A percentile compares a stretch with the other conserved stretches of the same genome.
Conservation (phyloP, 1,140 invertebrate species). For the Caenorhabditis inopinata region DNA sequence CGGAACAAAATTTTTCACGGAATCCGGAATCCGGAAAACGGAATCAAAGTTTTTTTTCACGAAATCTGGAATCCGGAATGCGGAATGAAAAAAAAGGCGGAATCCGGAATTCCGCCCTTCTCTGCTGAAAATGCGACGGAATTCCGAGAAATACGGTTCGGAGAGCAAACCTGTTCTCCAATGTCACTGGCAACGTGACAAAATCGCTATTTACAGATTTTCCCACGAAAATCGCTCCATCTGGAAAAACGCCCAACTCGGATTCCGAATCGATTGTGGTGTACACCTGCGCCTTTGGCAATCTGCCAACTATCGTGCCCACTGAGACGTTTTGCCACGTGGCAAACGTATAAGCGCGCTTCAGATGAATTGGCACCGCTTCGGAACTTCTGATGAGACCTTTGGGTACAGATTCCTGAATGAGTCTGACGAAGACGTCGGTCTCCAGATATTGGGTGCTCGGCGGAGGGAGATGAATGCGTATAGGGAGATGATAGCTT, state of each 20-base stretch:
- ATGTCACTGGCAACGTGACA: neutral
- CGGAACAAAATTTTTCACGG: no score
- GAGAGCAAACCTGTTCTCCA: neutral
- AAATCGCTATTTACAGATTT: neutral
- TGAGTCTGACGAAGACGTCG: neutral
- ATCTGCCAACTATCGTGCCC: neutral
- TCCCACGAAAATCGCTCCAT: conserved; percentile 18
- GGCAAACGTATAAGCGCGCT: neutral
- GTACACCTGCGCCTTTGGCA: neutral
- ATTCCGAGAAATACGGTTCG: no score
- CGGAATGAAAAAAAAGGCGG: neutral
- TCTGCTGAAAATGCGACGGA: no score
- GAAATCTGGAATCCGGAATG: no score
- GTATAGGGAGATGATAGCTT: neutral
- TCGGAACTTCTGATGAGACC: neutral
- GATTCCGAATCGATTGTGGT: neutral
- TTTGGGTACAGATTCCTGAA: neutral
- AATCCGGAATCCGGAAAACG: no score
- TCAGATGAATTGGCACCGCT: neutral
- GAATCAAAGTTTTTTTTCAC: no score
- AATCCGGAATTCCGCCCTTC: no score
- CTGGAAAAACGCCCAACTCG: neutral
- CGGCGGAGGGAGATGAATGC: neutral
- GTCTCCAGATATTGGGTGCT: neutral
- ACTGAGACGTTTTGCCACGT: conserved; percentile 24